Conservation (phyloP, 2,888 invertebrate genomes). For the Apamea crenata region DNA sequence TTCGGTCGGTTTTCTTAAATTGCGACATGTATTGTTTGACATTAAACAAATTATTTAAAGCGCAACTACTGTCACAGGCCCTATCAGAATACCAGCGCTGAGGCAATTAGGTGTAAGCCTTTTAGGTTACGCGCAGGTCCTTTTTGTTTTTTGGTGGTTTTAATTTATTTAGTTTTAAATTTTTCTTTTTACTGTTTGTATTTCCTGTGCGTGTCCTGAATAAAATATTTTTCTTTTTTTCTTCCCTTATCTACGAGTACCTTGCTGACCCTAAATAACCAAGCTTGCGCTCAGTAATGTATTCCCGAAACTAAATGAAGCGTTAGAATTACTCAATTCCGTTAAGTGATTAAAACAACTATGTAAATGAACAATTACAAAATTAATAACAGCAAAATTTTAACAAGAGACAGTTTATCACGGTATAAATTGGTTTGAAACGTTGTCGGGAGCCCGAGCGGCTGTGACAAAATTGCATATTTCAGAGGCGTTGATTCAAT, state of each 20-base stretch:
- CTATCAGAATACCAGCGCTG: neutral
- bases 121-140: neutral
- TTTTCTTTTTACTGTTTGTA: too few species aligned
- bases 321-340: neutral
- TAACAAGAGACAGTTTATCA: slow-evolving; percentile 26
- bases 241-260: too few species aligned
- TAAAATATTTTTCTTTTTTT: too few species aligned
- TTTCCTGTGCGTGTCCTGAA: too few species aligned
- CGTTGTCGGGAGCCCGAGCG: slow-evolving; percentile 9
- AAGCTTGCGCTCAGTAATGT: neutral
- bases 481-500: slow-evolving; percentile 61
- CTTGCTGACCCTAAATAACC: neutral
- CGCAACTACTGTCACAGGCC: neutral
- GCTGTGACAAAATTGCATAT: slow-evolving; percentile 48
- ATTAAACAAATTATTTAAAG: neutral
- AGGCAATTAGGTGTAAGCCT: neutral
- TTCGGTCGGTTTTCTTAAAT: neutral
- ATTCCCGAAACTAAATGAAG: neutral
- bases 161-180: too few species aligned
- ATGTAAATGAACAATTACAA: neutral
- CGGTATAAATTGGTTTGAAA: slow-evolving; percentile 27
- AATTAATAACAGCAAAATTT: neutral
- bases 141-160: neutral
- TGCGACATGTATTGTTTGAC: neutral
- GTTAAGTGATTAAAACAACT: neutral